A percentile compares a stretch with the other conserved stretches of the same genome.
phyloP scores from a whole-genome alignment of 1,140 invertebrate genomes.

The Drosophila novamexicana region DNA sequence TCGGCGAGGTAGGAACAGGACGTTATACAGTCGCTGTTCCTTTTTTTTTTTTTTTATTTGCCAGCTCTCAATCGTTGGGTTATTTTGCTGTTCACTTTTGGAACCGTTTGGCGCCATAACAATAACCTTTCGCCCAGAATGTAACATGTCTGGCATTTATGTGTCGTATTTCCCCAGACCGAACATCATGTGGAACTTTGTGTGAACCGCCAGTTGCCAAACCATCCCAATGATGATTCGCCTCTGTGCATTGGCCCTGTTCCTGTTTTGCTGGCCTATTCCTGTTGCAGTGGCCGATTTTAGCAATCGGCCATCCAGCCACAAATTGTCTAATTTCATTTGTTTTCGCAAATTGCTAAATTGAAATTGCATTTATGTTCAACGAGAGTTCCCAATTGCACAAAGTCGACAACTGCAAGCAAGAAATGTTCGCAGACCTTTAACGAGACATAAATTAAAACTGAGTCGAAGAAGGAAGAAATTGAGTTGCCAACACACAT shows the following conservation, averaged over 20 bases:
- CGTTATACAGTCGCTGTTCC: constrained; percentile 44
- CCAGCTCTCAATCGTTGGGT: constrained; percentile 43
- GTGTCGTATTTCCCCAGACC: constrained; percentile 39
- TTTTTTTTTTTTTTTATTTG: constrained; percentile 76
- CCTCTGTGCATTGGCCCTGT: constrained; percentile 1
- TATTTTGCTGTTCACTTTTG: constrained; percentile 61
- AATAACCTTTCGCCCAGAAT: constrained; percentile 77
- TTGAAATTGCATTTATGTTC: constrained; percentile 35
- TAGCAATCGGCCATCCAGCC: constrained; percentile 8
- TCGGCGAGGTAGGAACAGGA: not conserved
- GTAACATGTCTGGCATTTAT: constrained; percentile 79
- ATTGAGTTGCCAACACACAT: no score
- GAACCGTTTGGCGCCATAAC: constrained; percentile 60
- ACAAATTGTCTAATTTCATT: constrained; percentile 49
- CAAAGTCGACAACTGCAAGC: no score
- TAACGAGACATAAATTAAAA: no score
- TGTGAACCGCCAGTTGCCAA: constrained; percentile 12
- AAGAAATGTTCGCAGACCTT: no score
- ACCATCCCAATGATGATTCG: not conserved
- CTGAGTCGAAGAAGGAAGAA: no score
- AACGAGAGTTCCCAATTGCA: not conserved
- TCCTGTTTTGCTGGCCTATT: not conserved
- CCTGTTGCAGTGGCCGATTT: not conserved
- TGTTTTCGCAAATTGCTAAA: constrained; percentile 30
- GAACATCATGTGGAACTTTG: constrained; percentile 21